phyloP scores from a whole-genome alignment of 2,888 invertebrate genomes.

The Linnaemya tessellans region DNA sequence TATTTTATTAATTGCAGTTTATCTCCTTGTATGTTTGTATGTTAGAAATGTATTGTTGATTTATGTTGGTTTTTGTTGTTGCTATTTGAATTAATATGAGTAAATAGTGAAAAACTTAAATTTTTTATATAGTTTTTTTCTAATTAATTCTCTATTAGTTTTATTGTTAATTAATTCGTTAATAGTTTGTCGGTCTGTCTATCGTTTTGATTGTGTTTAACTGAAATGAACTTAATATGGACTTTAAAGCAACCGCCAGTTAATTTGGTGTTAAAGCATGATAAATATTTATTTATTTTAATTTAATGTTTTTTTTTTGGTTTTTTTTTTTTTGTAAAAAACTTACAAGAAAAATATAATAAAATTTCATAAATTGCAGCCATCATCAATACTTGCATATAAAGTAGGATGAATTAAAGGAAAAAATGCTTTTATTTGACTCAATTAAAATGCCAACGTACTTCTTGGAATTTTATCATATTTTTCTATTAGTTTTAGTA shows the following conservation, averaged over 20 bases:
- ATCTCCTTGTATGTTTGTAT: constrained; percentile 58
- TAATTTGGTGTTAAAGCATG: constrained; percentile 70
- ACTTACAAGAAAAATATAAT: constrained; percentile 43
- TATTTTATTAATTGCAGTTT: constrained; percentile 66
- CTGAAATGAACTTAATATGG: constrained; percentile 53
- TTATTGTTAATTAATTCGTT: constrained; percentile 60
- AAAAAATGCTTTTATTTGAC: neutral
- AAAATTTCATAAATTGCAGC: constrained; percentile 30
- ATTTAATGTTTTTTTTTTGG: neutral
- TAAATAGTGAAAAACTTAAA: constrained; percentile 49
- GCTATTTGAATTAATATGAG: constrained; percentile 42
- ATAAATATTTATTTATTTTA: constrained; percentile 44
- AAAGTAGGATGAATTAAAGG: neutral
- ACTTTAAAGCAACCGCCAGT: constrained; percentile 68
- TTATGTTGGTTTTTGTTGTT: constrained; percentile 12
- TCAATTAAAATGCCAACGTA: neutral
- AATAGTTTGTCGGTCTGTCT: constrained; percentile 60
- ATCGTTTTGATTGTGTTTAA: constrained; percentile 67
- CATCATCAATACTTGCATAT: neutral
- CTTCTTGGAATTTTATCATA: constrained; percentile 32
- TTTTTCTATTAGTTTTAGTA: constrained; percentile 54
- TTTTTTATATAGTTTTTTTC: constrained; percentile 8
- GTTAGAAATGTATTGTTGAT: constrained; percentile 46
- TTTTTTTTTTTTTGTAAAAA: constrained; percentile 59
- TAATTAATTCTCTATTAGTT: constrained; percentile 44